These are phyloP conservation scores for Pygoscelis antarcticus DNA, from an alignment of 2,113 vertebrate species.

Conservation along the genomic window DNA sequence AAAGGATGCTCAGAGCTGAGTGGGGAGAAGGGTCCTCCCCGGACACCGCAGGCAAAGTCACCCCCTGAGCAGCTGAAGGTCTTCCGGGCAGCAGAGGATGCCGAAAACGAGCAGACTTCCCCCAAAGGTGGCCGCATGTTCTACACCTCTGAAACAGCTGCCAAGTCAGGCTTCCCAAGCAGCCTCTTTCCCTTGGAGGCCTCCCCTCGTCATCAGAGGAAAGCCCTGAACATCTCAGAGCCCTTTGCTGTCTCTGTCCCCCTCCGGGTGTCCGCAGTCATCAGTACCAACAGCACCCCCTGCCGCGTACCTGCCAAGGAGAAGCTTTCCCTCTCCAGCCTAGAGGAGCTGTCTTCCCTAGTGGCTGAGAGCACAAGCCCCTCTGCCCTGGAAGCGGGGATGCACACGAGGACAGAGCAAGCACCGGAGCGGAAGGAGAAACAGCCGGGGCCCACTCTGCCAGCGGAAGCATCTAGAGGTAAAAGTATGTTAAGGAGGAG, in stretches of 20 bases:
- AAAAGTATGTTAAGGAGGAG: background rate
- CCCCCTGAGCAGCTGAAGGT: constrained; percentile 94
- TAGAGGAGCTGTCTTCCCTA: constrained; percentile 76
- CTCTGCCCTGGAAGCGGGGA: background rate
- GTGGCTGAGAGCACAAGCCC: constrained; percentile 44
- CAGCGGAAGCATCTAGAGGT: background rate
- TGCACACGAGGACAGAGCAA: background rate
- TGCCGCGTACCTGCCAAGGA: constrained; percentile 86
- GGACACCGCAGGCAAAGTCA: constrained; percentile 68
- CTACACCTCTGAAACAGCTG: constrained; percentile 82
- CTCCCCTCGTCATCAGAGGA: constrained; percentile 89
- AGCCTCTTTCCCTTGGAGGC: constrained; percentile 92
- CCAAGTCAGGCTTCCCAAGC: constrained; percentile 82
- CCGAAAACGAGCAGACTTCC: constrained; percentile 83
- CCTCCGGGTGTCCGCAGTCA: constrained; percentile 90
- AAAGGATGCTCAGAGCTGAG: constrained; percentile 72
- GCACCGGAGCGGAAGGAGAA: constrained; percentile 55
- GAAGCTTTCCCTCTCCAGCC: constrained; percentile 75
- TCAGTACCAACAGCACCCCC: constrained; percentile 93
- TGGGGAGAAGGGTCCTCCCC: constrained; percentile 49
- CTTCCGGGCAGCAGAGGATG: constrained; percentile 85
- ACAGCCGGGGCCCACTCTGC: background rate
- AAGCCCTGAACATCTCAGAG: constrained; percentile 95
- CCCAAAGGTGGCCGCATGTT: constrained; percentile 91
- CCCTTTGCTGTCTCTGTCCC: constrained; percentile 94